These are phyloP conservation scores for Euthynnus affinis DNA, from an alignment of 2,797 vertebrate species.

Conservation along the genomic window DNA sequence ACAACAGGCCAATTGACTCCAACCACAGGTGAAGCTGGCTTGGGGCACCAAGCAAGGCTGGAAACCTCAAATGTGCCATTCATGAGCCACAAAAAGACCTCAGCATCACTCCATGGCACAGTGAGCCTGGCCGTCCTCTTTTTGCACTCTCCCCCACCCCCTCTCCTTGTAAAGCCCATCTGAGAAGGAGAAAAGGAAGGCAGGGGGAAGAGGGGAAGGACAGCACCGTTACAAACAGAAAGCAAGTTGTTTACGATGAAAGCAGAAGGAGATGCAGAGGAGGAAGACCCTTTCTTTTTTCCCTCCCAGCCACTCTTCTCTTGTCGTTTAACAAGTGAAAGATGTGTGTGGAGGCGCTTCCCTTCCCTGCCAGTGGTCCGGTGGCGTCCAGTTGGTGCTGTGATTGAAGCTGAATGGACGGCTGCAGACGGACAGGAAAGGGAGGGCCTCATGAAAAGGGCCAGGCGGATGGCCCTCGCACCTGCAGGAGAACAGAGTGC, in stretches of 20 bases:
- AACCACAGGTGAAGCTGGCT: constrained; percentile 83
- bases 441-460: constrained; percentile 88
- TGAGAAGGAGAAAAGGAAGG: constrained; percentile 69
- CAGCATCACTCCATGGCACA: constrained; percentile 60
- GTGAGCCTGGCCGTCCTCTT: constrained; percentile 59
- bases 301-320: constrained; percentile 69
- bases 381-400: constrained; percentile 90
- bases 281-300: constrained; percentile 80
- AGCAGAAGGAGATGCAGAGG: constrained; percentile 79
- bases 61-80: constrained; percentile 80
- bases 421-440: constrained; percentile 93
- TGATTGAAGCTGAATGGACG: constrained; percentile 88
- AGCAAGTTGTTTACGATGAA: constrained; percentile 84
- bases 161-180: constrained; percentile 65
- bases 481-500: constrained; percentile 87
- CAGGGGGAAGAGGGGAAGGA: constrained; percentile 68
- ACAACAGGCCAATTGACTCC: constrained; percentile 82
- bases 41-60: constrained; percentile 72
- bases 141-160: constrained; percentile 41
- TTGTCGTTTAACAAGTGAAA: constrained; percentile 76
- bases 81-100: constrained; percentile 75
- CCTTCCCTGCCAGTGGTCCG: constrained; percentile 88
- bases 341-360: constrained; percentile 89
- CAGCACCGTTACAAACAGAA: constrained; percentile 80
- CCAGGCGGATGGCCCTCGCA: constrained; percentile 89